phyloP scores from a whole-genome alignment of 1,140 invertebrate genomes.

The Heliothis virescens region DNA sequence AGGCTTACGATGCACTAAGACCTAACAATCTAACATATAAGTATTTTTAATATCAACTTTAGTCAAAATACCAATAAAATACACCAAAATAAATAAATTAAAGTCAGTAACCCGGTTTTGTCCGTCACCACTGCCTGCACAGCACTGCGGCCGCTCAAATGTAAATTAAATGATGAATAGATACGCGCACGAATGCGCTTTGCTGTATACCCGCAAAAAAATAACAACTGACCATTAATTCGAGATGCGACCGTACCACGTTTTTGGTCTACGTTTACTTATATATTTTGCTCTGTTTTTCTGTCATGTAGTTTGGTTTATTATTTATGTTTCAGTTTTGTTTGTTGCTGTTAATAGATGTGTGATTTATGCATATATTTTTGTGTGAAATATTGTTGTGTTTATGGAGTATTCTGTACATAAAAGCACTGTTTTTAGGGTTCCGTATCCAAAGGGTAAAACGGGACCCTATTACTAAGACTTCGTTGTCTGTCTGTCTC shows the following conservation, averaged over 20 bases:
- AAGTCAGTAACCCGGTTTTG: neutral
- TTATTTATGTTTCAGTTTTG: constrained; percentile 22
- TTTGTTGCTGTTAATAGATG: neutral
- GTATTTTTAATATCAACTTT: too few relatives aligned
- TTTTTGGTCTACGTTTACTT: constrained; percentile 35
- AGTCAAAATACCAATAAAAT: too few relatives aligned
- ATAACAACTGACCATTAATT: constrained; percentile 50
- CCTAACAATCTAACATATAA: too few relatives aligned
- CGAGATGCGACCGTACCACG: constrained; percentile 34
- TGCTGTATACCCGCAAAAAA: constrained; percentile 50
- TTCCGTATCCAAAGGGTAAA: too few relatives aligned
- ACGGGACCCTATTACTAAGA: too few relatives aligned
- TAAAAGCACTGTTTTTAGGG: too few relatives aligned
- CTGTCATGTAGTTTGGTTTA: constrained; percentile 32
- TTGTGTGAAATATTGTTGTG: too few relatives aligned
- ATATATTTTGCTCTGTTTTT: constrained; percentile 20
- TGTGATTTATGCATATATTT: neutral
- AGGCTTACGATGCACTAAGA: too few relatives aligned
- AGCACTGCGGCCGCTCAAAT: constrained; percentile 60
- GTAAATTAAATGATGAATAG: constrained; percentile 70
- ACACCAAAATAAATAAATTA: neutral
- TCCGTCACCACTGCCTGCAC: neutral
- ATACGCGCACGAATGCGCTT: constrained; percentile 56
- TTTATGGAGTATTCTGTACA: too few relatives aligned
- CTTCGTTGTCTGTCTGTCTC: too few relatives aligned